These are phyloP conservation scores for Cotesia vestalis DNA, from an alignment of 1,140 invertebrate species.

Conservation along the genomic window DNA sequence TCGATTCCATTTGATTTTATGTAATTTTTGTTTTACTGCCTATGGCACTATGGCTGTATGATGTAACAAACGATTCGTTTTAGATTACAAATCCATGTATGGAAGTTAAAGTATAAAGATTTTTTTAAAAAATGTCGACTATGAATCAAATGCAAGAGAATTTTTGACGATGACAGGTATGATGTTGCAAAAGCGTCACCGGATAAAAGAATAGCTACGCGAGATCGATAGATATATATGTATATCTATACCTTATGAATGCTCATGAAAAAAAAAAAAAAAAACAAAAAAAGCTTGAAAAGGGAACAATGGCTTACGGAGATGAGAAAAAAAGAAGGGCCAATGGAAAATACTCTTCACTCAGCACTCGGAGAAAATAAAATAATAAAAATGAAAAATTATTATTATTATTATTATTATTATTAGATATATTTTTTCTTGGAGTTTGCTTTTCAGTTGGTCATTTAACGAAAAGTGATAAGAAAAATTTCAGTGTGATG, in stretches of 20 bases:
- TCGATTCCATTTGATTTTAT: too few species aligned
- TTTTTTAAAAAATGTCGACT: constrained; percentile 9
- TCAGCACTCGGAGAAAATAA: not conserved
- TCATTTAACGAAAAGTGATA: constrained; percentile 8
- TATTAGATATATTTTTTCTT: not conserved
- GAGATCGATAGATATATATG: too few species aligned
- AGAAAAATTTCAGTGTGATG: not conserved
- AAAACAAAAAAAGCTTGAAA: too few species aligned
- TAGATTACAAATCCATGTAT: too few species aligned
- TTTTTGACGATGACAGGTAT: not conserved
- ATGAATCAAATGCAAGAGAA: constrained; percentile 15
- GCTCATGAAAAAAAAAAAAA: not conserved
- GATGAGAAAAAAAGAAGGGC: not conserved
- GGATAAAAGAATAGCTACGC: too few species aligned
- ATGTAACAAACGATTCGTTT: constrained; percentile 1
- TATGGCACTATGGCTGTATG: not conserved
- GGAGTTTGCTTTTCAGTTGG: not conserved
- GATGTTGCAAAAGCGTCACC: not conserved
- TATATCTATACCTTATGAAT: too few species aligned
- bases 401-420: not conserved
- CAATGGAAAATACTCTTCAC: too few species aligned
- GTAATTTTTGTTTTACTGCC: not conserved
- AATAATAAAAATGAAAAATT: not conserved
- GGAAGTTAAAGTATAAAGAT: too few species aligned
- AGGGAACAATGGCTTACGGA: too few species aligned